These are phyloP conservation scores for Brachypteracias leptosomus DNA, from an alignment of 2,113 vertebrate species.

Conservation along the genomic window DNA sequence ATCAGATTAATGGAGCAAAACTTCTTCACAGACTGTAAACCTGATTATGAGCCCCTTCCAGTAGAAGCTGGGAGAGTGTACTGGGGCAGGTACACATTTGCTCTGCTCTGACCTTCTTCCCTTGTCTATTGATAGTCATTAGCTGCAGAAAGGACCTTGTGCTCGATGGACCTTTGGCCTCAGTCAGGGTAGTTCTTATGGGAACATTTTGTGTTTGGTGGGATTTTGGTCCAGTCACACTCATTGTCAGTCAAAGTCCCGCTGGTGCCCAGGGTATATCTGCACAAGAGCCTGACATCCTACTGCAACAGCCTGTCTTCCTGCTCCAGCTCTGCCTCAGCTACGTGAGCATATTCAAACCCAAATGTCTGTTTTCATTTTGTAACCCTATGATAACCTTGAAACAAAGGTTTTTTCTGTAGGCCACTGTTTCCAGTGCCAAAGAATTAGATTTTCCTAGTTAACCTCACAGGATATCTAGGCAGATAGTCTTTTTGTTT, in stretches of 20 bases:
- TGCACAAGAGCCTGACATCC: neutral
- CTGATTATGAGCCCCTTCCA: neutral
- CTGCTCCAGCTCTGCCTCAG: neutral
- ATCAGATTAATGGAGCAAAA: neutral
- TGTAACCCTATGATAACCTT: neutral
- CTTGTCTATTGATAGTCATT: neutral
- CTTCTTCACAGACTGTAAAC: neutral
- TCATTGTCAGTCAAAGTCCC: neutral
- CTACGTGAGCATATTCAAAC: neutral
- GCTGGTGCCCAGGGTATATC: neutral
- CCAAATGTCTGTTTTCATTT: neutral
- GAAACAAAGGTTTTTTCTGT: neutral
- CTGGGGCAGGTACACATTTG: neutral
- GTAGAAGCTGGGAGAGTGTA: neutral
- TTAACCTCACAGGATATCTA: neutral
- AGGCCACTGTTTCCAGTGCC: neutral
- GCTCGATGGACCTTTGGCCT: neutral
- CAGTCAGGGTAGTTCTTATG: neutral
- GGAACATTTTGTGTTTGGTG: neutral
- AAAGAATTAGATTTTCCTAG: neutral
- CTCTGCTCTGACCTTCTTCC: neutral
- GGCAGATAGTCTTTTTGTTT: neutral
- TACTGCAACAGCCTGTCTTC: neutral
- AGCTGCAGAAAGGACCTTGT: neutral
- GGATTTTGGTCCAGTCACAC: neutral